Conservation (phyloP, 2,888 invertebrate genomes). For the Polymixis lichenea region DNA sequence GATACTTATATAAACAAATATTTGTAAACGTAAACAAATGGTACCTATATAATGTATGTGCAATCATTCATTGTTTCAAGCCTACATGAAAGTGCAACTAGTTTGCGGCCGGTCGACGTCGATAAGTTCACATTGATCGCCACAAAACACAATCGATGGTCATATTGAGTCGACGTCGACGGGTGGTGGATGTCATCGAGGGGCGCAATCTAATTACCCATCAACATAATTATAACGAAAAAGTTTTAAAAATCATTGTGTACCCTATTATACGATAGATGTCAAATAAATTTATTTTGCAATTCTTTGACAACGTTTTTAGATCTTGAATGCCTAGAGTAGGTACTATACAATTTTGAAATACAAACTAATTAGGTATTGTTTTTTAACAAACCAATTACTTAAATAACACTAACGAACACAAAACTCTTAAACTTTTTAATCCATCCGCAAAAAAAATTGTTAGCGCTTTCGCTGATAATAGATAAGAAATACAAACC, state of each 20-base stretch:
- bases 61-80: not conserved
- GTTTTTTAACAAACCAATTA: too few relatives aligned
- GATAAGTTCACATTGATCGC: not conserved
- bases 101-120: not conserved
- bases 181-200: too few relatives aligned
- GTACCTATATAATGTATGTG: not conserved
- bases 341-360: too few relatives aligned
- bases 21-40: slow-evolving; percentile 14
- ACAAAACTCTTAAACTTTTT: too few relatives aligned
- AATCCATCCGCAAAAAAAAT: too few relatives aligned
- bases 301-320: too few relatives aligned
- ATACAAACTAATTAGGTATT: too few relatives aligned
- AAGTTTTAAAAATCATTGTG: not conserved
- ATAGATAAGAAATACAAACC: too few relatives aligned
- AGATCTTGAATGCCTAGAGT: too few relatives aligned
- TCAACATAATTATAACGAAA: not conserved
- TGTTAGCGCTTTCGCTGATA: too few relatives aligned
- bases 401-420: too few relatives aligned
- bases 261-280: not conserved
- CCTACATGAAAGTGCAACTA: not conserved
- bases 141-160: not conserved
- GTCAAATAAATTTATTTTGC: too few relatives aligned
- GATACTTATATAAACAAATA: slow-evolving; percentile 35
- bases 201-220: not conserved
- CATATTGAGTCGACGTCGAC: not conserved